Evolutionary conservation across 2,888 invertebrate genomes (phyloP), one percentile per base, ranked within the genome.

Genomic region (Tetragonisca angustula): DNA sequence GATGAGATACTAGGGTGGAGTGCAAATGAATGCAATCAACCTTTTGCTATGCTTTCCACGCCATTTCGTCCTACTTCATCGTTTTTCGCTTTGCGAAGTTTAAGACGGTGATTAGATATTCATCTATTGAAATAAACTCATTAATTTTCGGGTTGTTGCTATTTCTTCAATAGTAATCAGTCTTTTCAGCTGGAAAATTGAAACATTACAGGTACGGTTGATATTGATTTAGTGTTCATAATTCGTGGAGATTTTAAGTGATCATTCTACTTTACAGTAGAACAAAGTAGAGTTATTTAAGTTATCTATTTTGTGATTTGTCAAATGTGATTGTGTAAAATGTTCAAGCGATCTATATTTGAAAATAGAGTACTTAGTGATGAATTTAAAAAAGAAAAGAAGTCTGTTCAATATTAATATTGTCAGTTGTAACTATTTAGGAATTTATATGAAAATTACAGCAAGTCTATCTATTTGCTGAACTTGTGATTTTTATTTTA

Each of bases 1-100:
- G 74, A 54, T 74, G 54, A 54, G 54, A 65, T 74, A 17, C 24
- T 5, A 19, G n/a, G 32, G 27, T 49, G 49, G 69, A 62, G 74
- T 49, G 75, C 54, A 56, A 79, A 70, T 56, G 62, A 76, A 43
- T 24, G 79, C 62, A 70, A 70, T 61, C 69, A 65, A 59, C 73
- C 49, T 67, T 67, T 67, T 24, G 49, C 68, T n/a, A 59, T 3
- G 49, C 74, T 65, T 65, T 65, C 54, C 54, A 24, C 5, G 13
- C 24, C n/a, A 4, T 24, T 61, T n/a, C 49, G 17, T 17, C 15
- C n/a, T 11, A 17, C 19, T n/a, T 4, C 9, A 17, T 50, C 19
- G 49, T 50, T 50, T 62, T 19, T 19, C 50, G 13, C 61, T 19
- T 19, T 4, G 9, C 9, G 19, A 4, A n/a, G 62, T 13, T 19